Evolutionary conservation across 1,140 invertebrate species (phyloP), one percentile per base, ranked within the genome.

Genomic region (Battus philenor): DNA sequence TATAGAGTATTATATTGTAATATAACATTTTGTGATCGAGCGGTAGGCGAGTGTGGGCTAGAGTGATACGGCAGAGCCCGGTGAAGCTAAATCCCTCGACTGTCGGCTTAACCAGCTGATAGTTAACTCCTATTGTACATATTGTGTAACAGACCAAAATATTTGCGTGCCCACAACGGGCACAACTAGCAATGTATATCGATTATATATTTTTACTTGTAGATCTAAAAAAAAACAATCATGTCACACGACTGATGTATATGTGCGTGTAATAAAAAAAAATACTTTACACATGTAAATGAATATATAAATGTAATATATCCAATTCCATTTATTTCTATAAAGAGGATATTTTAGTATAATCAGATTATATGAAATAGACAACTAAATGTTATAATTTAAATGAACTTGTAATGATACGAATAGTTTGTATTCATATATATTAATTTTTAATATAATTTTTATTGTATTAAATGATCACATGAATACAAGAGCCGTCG

Each of bases 91-190:
- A 20, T 20, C 18, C 6, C 18, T 3, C 18, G 6, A 20, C 2
- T 20, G 18, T 20, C 18, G 18, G 6, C 18, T 3, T 20, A 11
- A 30, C 2, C 9, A 30, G 11, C 22, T 12, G 1, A 3, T 36
- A 36, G 18, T 4, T 39, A 13, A 26, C 16, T 41, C 24, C 22
- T 41, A 41, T 27, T 29, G 36, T 39, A 39, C 11, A 39, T 39
- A 39, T 6, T 30, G 24, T 41, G 13, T 41, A 41, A 41, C 38
- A 41, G 38, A 41, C 38, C 38, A 41, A 41, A 41, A 16, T 41
- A 29, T 30, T 2, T 30, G n/a, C n/a, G n/a, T n/a, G n/a, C n/a
- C n/a, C n/a, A n/a, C n/a, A n/a, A n/a, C n/a, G n/a, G 6, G 5
- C 4, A 30, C n/a, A 11, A 30, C 12, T 11, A 38, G 24, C 12